A percentile compares a stretch with the other conserved stretches of the same genome.
These are phyloP conservation scores for Tigriopus californicus DNA, from an alignment of 2,888 invertebrate genomes.

Conservation along the genomic window DNA sequence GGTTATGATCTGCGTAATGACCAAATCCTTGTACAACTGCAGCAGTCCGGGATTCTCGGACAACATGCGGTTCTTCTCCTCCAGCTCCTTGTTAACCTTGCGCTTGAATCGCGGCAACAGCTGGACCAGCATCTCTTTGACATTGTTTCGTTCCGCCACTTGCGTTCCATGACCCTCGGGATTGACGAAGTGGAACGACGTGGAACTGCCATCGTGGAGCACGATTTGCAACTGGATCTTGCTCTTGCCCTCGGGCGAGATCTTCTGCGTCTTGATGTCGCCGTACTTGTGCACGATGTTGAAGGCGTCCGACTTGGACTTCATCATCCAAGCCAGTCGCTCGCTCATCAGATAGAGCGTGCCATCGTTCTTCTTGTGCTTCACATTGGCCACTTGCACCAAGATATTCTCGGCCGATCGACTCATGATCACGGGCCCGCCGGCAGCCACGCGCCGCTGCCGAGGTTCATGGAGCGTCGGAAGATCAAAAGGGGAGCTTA, in stretches of 20 bases:
- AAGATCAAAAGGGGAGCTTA: no score
- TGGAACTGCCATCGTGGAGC: slow-evolving; percentile 74
- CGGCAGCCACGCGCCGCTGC: no score
- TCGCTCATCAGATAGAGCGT: slow-evolving; percentile 87
- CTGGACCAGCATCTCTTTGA: slow-evolving; percentile 75
- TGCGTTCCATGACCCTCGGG: slow-evolving; percentile 53
- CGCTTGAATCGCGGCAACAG: slow-evolving; percentile 79
- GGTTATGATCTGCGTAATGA: slow-evolving; percentile 81
- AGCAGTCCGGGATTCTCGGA: slow-evolving; percentile 74
- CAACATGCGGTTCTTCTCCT: slow-evolving; percentile 38
- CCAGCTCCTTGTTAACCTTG: slow-evolving; percentile 50
- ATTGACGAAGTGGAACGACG: slow-evolving; percentile 93
- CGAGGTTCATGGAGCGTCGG: no score
- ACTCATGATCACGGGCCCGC: no score
- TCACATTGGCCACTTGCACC: slow-evolving; percentile 73
- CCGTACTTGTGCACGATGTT: background rate
- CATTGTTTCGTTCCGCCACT: slow-evolving; percentile 70
- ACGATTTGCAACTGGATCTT: slow-evolving; percentile 96
- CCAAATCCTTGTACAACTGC: slow-evolving; percentile 88
- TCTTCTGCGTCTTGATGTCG: slow-evolving; percentile 6
- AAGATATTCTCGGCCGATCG: slow-evolving; percentile 87
- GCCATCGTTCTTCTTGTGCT: slow-evolving; percentile 90
- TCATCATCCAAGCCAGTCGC: slow-evolving; percentile 82
- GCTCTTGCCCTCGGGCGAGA: slow-evolving; percentile 55
- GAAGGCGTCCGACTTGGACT: background rate